phyloP scores from a whole-genome alignment of 2,888 invertebrate species.

The Hirtodrosophila histrioides region DNA sequence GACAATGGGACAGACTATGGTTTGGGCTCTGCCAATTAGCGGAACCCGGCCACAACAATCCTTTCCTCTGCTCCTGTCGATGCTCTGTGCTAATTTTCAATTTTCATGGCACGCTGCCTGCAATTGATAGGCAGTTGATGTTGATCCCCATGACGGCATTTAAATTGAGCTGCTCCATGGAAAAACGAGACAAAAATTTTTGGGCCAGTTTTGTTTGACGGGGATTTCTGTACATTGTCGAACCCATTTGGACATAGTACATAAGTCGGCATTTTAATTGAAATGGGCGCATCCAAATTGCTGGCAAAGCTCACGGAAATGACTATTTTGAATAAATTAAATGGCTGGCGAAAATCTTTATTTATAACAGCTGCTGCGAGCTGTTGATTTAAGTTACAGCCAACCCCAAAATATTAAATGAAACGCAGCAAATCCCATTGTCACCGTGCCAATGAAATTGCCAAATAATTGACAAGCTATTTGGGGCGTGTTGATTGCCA shows the following conservation, averaged over 20 bases:
- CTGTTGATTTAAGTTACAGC: conserved; percentile 57
- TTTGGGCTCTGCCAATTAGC: conserved; percentile 40
- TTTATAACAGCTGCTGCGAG: conserved; percentile 68
- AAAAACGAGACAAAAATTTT: conserved; percentile 16
- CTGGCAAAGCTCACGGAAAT: conserved; percentile 57
- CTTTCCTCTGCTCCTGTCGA: conserved; percentile 22
- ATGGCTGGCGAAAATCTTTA: conserved; percentile 67
- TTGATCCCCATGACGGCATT: conserved; percentile 74
- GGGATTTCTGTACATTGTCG: conserved; percentile 29
- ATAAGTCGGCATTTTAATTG: conserved; percentile 74
- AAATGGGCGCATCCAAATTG: conserved; percentile 44
- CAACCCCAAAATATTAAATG: conserved; percentile 67
- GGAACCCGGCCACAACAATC: conserved; percentile 31
- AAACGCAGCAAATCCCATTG: conserved; percentile 74
- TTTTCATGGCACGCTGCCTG: conserved; percentile 68
- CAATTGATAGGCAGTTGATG: conserved; percentile 69
- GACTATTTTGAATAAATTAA: conserved; percentile 75
- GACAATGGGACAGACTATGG: conserved; percentile 33
- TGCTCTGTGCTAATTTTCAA: conserved; percentile 68
- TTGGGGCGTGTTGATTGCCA: conserved; percentile 75
- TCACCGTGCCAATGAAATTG: conserved; percentile 74
- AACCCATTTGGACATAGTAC: conserved; percentile 50
- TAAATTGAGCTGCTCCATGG: conserved; percentile 54
- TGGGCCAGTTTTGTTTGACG: conserved; percentile 8
- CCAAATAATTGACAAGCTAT: conserved; percentile 76